Conservation (phyloP, 2,797 vertebrate genomes). For the Cuniculus paca region DNA sequence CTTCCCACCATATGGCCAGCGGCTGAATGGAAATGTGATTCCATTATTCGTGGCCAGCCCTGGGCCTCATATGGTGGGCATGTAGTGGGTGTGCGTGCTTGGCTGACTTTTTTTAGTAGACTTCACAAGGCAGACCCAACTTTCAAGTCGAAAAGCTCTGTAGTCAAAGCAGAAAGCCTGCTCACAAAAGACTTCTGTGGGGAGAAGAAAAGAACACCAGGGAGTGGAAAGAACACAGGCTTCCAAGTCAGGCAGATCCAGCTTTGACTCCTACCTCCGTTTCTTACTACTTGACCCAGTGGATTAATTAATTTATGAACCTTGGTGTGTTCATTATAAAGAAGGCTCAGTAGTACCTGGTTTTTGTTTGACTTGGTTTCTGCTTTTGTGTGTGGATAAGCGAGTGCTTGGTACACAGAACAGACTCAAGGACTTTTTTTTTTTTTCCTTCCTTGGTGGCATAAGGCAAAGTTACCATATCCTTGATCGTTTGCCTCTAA, state of each 20-base stretch:
- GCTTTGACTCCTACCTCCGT: not conserved
- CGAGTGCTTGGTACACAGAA: not conserved
- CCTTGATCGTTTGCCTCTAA: not conserved
- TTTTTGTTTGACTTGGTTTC: slow-evolving; percentile 13
- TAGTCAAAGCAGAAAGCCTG: slow-evolving; percentile 49
- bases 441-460: not conserved
- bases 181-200: slow-evolving; percentile 33
- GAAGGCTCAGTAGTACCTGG: not conserved
- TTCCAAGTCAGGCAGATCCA: not conserved
- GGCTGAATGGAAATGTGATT: slow-evolving; percentile 86
- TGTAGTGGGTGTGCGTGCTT: slow-evolving; percentile 3
- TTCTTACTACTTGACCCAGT: not conserved
- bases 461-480: slow-evolving; percentile 6
- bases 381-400: not conserved
- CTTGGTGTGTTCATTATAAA: slow-evolving; percentile 9
- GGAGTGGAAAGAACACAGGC: not conserved
- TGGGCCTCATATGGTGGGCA: slow-evolving; percentile 49
- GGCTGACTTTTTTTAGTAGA: slow-evolving; percentile 56
- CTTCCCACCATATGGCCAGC: slow-evolving; percentile 82
- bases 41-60: slow-evolving; percentile 72
- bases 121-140: slow-evolving; percentile 58
- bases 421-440: not conserved
- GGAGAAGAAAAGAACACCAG: not conserved
- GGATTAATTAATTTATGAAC: not conserved
- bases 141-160: slow-evolving; percentile 65